Base-by-base conservation (phyloP, 2,888 invertebrate species). In the Osmoderma eremita region DNA sequence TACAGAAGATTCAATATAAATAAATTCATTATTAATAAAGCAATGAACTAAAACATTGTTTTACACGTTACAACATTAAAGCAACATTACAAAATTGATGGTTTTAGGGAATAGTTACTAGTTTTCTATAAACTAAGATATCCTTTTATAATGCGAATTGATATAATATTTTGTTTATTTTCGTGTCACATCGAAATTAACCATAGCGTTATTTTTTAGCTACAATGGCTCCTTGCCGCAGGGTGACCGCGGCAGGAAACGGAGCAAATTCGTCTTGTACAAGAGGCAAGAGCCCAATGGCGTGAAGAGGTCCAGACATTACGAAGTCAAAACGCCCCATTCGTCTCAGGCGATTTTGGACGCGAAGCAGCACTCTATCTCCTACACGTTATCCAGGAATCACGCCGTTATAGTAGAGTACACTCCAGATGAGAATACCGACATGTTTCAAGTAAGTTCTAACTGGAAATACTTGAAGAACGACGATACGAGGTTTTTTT, bases 361-460 rank as follows among this genome's bases (percentile, higher is more conserved):
- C 84, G 91, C 92, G 73, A 92, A 90, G 80, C 95, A 96, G 83
- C 97, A 98, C 85, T 95, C 95, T 75, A 97, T 98, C 83, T 97
- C 97, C 41, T 98, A 97, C 84, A 98, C 98, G 70, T 88, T 98
- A 78, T 95, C 94, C 76, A 88, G 97, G 81, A 96, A 93, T 81
- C 97, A 98, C 85, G 97, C 97, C 63, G 96, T 99, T 78, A 96
- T 99, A 79, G 98, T 99, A 65, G 98, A 99, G 84, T 99, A 99
- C 84, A 93, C 93, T 76, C 91, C 91, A 79, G 98, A 99, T 84
- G 89, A 91, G 67, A 93, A 95, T 80, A 98, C 97, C 65, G 99
- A 99, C 84, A 98, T 99, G 98, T 99, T 99, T 85, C 99, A 99
- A 90, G 97, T 97, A 80, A 83, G 86, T 20, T 4, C n/a, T 13